Percentiles rank a stretch among this genome's conserved stretches.
phyloP scores from a whole-genome alignment of 2,113 vertebrate genomes.

The Lutjanus erythropterus region DNA sequence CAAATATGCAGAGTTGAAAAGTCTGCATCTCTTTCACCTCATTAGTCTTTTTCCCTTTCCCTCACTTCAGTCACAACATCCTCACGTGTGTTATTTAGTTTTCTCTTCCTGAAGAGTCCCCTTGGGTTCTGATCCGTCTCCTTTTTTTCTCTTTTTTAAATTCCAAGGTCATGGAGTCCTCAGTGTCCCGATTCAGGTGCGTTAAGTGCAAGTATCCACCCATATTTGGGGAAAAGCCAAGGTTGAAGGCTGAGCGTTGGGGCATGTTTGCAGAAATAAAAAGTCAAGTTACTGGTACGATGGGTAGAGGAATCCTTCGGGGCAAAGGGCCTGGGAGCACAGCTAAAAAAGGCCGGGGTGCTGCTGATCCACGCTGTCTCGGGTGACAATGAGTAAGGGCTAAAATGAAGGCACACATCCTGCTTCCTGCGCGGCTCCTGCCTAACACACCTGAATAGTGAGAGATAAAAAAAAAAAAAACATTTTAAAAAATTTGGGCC shows the following conservation, averaged over 20 bases:
- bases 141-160: constrained; percentile 45
- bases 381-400: constrained; percentile 94
- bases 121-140: constrained; percentile 87
- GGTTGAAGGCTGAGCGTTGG: constrained; percentile 85
- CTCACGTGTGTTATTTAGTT: constrained; percentile 79
- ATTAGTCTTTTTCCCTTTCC: constrained; percentile 87
- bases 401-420: constrained; percentile 99
- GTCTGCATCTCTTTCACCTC: constrained; percentile 91
- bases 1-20: constrained; percentile 92
- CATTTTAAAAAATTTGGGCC: background rate
- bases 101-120: constrained; percentile 72
- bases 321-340: constrained; percentile 87
- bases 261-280: constrained; percentile 83
- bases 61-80: constrained; percentile 83
- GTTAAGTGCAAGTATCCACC: constrained; percentile 87
- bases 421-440: constrained; percentile 87
- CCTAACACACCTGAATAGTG: constrained; percentile 94
- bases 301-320: constrained; percentile 78
- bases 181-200: constrained; percentile 91
- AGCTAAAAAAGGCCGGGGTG: constrained; percentile 73
- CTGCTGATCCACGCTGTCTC: constrained; percentile 92
- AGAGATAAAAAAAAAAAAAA: constrained; percentile 18
- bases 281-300: constrained; percentile 83
- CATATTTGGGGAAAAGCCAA: constrained; percentile 86
- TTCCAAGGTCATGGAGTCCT: constrained; percentile 92